phyloP scores from a whole-genome alignment of 2,888 invertebrate species.

The Cantharis rustica region DNA sequence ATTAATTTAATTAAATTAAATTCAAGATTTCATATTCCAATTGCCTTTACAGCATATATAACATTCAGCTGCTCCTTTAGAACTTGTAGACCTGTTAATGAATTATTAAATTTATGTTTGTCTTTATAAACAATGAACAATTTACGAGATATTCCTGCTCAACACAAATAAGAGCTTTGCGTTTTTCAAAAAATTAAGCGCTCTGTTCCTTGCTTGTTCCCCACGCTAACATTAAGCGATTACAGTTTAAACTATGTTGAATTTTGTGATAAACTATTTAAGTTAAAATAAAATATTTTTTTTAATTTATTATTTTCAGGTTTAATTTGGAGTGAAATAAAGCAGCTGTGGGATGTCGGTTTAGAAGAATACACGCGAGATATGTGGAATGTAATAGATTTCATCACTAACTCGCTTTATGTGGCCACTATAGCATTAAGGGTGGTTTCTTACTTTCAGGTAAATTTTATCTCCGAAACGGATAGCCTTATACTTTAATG shows the following conservation, averaged over 20 bases:
- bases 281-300: neutral
- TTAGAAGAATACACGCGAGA: conserved; percentile 95
- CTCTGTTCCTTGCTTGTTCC: neutral
- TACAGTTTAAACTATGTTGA: neutral
- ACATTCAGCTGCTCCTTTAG: neutral
- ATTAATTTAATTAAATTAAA: neutral
- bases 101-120: neutral
- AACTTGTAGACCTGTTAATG: neutral
- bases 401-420: conserved; percentile 97
- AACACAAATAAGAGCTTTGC: neutral
- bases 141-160: neutral
- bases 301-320: conserved; percentile 62
- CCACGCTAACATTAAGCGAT: neutral
- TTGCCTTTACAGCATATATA: neutral
- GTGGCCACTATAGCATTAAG: conserved; percentile 95
- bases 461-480: conserved; percentile 50
- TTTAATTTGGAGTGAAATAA: conserved; percentile 98
- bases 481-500: neutral
- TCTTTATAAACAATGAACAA: neutral
- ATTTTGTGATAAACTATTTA: neutral
- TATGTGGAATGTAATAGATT: conserved; percentile 99
- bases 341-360: conserved; percentile 98
- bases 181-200: neutral
- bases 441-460: conserved; percentile 94
- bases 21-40: neutral